phyloP scores from a whole-genome alignment of 2,113 vertebrate species.

The Alaudala cheleensis region DNA sequence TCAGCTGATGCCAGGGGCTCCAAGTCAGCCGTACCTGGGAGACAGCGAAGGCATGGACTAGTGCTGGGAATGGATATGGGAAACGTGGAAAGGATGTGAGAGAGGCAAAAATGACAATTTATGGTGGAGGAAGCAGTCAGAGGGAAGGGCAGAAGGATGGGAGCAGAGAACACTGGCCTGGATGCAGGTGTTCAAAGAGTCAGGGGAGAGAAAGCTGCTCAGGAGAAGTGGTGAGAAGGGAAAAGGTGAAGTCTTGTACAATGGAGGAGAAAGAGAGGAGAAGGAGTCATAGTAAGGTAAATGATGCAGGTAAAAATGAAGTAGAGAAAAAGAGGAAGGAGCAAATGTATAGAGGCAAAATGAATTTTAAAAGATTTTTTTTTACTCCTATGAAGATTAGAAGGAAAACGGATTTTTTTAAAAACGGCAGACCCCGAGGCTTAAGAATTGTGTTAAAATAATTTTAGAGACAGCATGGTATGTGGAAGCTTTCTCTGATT shows the following conservation, averaged over 20 bases:
- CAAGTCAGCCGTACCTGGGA: rapidly evolving
- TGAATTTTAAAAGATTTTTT: not conserved
- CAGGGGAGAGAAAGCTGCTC: not conserved
- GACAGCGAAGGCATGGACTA: not conserved
- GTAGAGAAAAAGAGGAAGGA: not conserved
- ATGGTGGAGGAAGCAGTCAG: not conserved
- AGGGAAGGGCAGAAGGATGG: not conserved
- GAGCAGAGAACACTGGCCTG: not conserved
- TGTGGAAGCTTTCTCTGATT: not conserved
- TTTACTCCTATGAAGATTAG: not conserved
- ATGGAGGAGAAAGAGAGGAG: not conserved
- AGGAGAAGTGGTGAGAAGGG: not conserved
- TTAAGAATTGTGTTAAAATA: not conserved
- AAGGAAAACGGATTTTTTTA: not conserved
- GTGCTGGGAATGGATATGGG: not conserved
- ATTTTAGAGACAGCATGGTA: not conserved
- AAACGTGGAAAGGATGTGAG: not conserved
- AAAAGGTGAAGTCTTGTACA: not conserved
- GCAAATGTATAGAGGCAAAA: not conserved
- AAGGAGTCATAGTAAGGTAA: not conserved
- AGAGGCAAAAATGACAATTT: not conserved
- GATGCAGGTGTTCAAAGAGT: not conserved
- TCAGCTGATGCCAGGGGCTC: not conserved
- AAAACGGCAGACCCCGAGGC: not conserved
- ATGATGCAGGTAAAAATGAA: not conserved